A percentile compares a stretch with the other conserved stretches of the same genome.
Evolutionary conservation across 2,113 vertebrate genomes (phyloP).

Genomic region (Megaleporinus macrocephalus): DNA sequence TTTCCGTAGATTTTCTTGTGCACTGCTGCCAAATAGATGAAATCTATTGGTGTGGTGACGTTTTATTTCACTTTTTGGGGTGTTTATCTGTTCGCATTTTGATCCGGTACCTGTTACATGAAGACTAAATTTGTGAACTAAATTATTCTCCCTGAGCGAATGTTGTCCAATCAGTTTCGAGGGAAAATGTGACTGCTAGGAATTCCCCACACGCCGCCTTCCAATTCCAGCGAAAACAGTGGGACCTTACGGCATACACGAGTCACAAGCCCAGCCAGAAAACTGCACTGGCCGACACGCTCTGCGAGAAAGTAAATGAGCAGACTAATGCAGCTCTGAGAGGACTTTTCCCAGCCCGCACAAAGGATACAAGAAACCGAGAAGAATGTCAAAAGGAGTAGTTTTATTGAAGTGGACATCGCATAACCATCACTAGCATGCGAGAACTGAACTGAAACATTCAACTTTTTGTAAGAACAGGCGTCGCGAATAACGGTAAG

Average conservation of each 20-base stretch:
- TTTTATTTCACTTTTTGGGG: background rate
- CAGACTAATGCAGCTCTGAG: background rate
- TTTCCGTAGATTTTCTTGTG: too few species aligned
- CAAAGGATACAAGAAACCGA: background rate
- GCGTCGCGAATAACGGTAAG: background rate
- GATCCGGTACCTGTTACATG: background rate
- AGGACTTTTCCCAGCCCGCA: background rate
- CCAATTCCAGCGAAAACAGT: slow-evolving; percentile 61
- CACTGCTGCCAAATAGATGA: too few species aligned
- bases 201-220: slow-evolving; percentile 78
- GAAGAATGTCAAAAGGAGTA: slow-evolving; percentile 15
- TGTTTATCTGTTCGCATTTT: background rate
- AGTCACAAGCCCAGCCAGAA: slow-evolving; percentile 49
- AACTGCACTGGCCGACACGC: slow-evolving; percentile 44
- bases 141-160: background rate
- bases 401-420: slow-evolving; percentile 21
- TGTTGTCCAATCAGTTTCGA: slow-evolving; percentile 71
- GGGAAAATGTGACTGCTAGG: slow-evolving; percentile 82
- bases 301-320: background rate
- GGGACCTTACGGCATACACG: slow-evolving; percentile 67
- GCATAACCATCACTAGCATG: background rate
- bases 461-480: background rate
- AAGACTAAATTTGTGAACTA: background rate
- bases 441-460: background rate
- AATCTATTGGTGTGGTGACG: too few species aligned